phyloP scores from a whole-genome alignment of 2,888 invertebrate genomes.

The Liopterus haemorrhoidalis region DNA sequence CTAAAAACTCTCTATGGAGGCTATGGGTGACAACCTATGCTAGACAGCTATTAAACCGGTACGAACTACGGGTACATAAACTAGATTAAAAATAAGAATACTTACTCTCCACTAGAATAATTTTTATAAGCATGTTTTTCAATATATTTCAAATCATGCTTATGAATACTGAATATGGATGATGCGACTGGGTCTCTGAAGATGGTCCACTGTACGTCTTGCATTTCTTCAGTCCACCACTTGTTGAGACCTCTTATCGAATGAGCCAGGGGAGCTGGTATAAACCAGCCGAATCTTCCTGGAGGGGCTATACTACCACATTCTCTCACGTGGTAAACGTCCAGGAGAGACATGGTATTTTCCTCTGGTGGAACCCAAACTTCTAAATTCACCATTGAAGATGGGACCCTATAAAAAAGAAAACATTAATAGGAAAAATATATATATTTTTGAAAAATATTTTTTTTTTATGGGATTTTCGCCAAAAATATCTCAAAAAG shows the following conservation, averaged over 20 bases:
- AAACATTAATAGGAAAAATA: slow-evolving; percentile 13
- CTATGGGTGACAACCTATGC: slow-evolving; percentile 1
- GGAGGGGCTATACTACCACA: slow-evolving; percentile 51
- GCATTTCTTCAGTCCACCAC: slow-evolving; percentile 37
- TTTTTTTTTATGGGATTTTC: no score
- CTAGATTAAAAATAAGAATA: slow-evolving; percentile 12
- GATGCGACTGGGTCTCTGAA: slow-evolving; percentile 48
- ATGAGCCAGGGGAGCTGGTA: slow-evolving; percentile 46
- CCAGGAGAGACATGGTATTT: slow-evolving; percentile 48
- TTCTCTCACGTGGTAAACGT: slow-evolving; percentile 45
- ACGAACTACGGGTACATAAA: slow-evolving; percentile 2
- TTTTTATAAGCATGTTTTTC: slow-evolving; percentile 38
- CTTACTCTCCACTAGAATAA: slow-evolving; percentile 35
- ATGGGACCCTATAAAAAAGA: slow-evolving; percentile 42
- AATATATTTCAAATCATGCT: slow-evolving; percentile 37
- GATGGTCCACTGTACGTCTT: slow-evolving; percentile 50
- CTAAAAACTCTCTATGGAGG: slow-evolving; percentile 6
- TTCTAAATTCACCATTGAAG: slow-evolving; percentile 61
- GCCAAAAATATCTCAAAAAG: no score
- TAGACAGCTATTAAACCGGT: no score
- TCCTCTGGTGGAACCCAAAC: slow-evolving; percentile 62
- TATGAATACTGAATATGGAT: slow-evolving; percentile 46
- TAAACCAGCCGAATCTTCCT: slow-evolving; percentile 62
- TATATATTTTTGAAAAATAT: no score
- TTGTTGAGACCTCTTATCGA: slow-evolving; percentile 35